Percentiles rank a stretch among this genome's conserved stretches.
These are phyloP conservation scores for Hyphantria cunea DNA, from an alignment of 1,140 invertebrate species.

Conservation along the genomic window DNA sequence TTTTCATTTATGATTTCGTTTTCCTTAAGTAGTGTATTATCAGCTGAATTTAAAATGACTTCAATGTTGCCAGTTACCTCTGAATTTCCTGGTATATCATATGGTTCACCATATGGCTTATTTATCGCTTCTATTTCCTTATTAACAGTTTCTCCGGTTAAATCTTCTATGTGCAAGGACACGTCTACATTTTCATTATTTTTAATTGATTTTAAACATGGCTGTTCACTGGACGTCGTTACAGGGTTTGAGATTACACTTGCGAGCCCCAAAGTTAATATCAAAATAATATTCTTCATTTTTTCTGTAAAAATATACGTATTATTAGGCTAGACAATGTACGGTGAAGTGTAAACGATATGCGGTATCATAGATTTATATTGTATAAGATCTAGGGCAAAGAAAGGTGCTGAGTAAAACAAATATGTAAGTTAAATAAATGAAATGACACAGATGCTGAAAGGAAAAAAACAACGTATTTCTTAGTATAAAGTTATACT, in stretches of 20 bases:
- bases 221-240: constrained; percentile 6
- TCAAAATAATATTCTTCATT: constrained; percentile 56
- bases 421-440: constrained; percentile 37
- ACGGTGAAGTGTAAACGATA: constrained; percentile 24
- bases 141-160: too few relatives aligned
- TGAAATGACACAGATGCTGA: constrained; percentile 30
- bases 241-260: constrained; percentile 39
- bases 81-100: not conserved
- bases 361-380: constrained; percentile 43
- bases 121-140: too few relatives aligned
- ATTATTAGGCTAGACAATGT: constrained; percentile 6
- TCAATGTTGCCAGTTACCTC: not conserved
- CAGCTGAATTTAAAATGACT: not conserved
- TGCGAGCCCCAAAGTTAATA: constrained; percentile 44
- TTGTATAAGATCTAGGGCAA: constrained; percentile 50
- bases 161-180: too few relatives aligned
- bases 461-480: not conserved
- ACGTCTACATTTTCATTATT: too few relatives aligned
- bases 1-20: too few relatives aligned
- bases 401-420: constrained; percentile 53
- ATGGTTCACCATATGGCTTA: too few relatives aligned
- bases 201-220: too few relatives aligned
- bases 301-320: constrained; percentile 52
- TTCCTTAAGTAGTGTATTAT: not conserved
- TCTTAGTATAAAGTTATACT: not conserved